Base-by-base conservation (phyloP, 1,140 invertebrate genomes). In the Bombus cullumanus region DNA sequence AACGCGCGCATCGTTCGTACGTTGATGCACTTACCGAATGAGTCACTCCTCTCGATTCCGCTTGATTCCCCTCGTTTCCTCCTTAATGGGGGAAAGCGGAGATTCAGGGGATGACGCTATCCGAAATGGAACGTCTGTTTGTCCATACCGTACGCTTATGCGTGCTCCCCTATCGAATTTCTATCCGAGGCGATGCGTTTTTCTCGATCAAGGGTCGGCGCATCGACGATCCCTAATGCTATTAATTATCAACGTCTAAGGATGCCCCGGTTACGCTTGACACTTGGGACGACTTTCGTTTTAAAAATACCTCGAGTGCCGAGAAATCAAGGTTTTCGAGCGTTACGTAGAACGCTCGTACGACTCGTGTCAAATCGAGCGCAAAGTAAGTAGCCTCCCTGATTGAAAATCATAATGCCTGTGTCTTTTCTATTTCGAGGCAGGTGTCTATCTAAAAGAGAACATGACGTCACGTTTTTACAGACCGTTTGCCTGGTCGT, bases 381-480 rank as follows among this genome's bases (percentile, higher is more conserved):
- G 66, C 47, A 53, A 53, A 53, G 2, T 53, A 53, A 53, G 47
- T 53, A 53, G 47, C 47, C 47, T 22, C 47, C 47, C 47, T 53
- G 47, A 1, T 53, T 68, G 37, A 43, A 68, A 41, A 68, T 68
- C 31, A 64, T 15, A 68, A 47, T 8, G 22, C 31, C 9, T 12
- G n/a, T n/a, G 3, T 37, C 13, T 47, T 9, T 69, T 53, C 34
- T 57, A 62, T 72, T 72, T 73, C 31, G n/a, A 34, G 25, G 10
- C 13, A 34, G 25, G 13, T 39, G 53, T 34, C 13, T 25, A 18
- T 34, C n/a, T 62, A 22, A 62, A 78, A 41, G 37, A 71, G 31
- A 9, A 39, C 25, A 59, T 53, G 83, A 85, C 68, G 83, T 72
- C 66, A 72, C 39, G 18, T 18, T 79, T 78, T 85, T 37, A 64